phyloP scores from a whole-genome alignment of 2,113 vertebrate species.

The Delphinus delphis region DNA sequence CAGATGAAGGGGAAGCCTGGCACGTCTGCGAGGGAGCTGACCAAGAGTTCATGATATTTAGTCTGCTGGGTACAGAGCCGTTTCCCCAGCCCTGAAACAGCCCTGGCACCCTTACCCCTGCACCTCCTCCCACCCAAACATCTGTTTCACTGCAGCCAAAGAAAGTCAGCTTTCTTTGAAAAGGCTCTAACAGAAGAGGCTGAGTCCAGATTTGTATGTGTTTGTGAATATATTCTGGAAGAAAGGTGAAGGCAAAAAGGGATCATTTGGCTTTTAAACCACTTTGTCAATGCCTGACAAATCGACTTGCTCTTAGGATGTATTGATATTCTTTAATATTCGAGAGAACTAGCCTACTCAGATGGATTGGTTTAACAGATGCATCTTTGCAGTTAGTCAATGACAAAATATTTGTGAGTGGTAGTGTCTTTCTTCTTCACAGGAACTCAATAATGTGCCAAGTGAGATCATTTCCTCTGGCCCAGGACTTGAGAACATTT shows the following conservation, averaged over 20 bases:
- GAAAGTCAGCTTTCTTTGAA: not conserved
- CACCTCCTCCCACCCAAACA: not conserved
- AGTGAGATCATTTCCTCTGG: slow-evolving; percentile 65
- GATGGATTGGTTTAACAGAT: slow-evolving; percentile 44
- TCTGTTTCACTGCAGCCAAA: slow-evolving; percentile 13
- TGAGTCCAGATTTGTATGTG: not conserved
- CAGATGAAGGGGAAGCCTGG: not conserved
- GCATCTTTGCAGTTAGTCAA: slow-evolving; percentile 51
- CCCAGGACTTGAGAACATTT: slow-evolving; percentile 42
- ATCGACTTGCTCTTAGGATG: slow-evolving; percentile 16
- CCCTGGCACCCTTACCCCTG: no score
- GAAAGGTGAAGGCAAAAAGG: slow-evolving; percentile 25
- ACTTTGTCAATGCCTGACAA: not conserved
- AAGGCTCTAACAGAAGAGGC: not conserved
- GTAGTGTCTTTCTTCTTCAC: slow-evolving; percentile 40
- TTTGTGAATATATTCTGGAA: slow-evolving; percentile 13
- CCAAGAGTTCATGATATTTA: not conserved
- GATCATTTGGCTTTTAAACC: slow-evolving; percentile 4
- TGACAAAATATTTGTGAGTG: slow-evolving; percentile 64
- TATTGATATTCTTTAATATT: slow-evolving; percentile 64
- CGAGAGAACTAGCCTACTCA: not conserved
- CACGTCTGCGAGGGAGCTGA: not conserved
- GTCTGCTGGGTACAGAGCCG: not conserved
- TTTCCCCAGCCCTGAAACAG: not conserved
- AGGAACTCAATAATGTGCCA: slow-evolving; percentile 50